Conservation (phyloP, 2,888 invertebrate genomes). For the Zele albiditarsus region DNA sequence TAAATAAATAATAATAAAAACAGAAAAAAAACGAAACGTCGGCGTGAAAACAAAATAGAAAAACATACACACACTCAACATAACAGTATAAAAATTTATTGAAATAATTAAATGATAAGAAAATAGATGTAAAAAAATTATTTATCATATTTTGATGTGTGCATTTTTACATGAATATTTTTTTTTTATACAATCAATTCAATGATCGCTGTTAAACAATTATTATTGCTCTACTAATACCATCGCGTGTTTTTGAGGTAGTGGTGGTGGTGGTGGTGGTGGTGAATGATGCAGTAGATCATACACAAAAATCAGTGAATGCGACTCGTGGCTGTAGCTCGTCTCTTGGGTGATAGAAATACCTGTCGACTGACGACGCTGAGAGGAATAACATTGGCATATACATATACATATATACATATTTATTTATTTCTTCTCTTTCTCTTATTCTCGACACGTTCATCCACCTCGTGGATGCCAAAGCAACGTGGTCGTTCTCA, state of each 20-base stretch:
- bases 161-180: neutral
- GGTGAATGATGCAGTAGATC: neutral
- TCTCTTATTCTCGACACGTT: slow-evolving; percentile 32
- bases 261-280: neutral
- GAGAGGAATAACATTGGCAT: neutral
- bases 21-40: neutral
- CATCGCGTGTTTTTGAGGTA: neutral
- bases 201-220: neutral
- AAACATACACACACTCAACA: too few species aligned
- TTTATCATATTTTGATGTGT: neutral
- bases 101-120: too few species aligned
- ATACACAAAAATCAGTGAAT: slow-evolving; percentile 26
- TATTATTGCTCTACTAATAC: neutral
- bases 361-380: slow-evolving; percentile 40
- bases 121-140: neutral
- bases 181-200: neutral
- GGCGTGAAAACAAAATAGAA: too few species aligned
- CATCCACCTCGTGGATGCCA: slow-evolving; percentile 36
- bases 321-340: slow-evolving; percentile 35
- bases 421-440: slow-evolving; percentile 17
- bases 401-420: neutral
- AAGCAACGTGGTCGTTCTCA: slow-evolving; percentile 35
- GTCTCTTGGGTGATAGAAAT: slow-evolving; percentile 36
- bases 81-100: too few species aligned
- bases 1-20: neutral